phyloP scores from a whole-genome alignment of 1,140 invertebrate species.

The Aporrectodea caliginosa region DNA sequence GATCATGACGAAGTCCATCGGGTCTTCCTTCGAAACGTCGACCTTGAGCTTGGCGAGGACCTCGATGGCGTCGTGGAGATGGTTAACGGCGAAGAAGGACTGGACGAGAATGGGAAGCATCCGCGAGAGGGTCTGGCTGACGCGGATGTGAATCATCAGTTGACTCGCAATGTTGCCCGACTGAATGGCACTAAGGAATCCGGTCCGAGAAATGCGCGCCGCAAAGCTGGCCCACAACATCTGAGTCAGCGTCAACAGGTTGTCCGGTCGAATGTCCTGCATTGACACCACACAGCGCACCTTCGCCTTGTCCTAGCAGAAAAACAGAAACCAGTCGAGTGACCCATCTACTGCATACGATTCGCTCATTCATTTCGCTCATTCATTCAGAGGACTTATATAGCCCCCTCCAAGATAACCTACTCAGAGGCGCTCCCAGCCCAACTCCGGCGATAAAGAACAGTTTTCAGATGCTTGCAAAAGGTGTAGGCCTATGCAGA shows the following conservation, averaged over 20 bases:
- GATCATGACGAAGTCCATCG: not conserved
- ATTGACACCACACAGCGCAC: not conserved
- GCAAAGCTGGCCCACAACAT: not conserved
- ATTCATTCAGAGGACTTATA: too few relatives aligned
- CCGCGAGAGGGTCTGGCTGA: not conserved
- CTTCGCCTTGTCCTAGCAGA: not conserved
- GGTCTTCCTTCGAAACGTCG: not conserved
- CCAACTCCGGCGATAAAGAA: too few relatives aligned
- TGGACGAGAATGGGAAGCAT: constrained; percentile 1
- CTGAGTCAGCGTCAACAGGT: not conserved
- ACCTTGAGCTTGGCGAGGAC: not conserved
- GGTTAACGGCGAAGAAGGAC: not conserved
- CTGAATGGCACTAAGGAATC: not conserved
- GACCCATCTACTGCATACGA: too few relatives aligned
- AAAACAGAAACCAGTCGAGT: not conserved
- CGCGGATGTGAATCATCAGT: not conserved
- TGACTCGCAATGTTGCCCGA: constrained; percentile 9
- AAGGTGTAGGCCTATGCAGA: too few relatives aligned
- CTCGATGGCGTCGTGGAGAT: constrained; percentile 9
- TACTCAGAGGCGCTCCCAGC: too few relatives aligned
- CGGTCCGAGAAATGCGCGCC: not conserved
- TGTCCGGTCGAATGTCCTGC: constrained; percentile 7
- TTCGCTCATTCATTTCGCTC: too few relatives aligned
- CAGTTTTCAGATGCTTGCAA: too few relatives aligned
- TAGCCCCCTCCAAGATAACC: too few relatives aligned